Percentiles rank a stretch among this genome's conserved stretches.
Evolutionary conservation across 2,888 invertebrate species (phyloP).

Genomic region (Eristalis tenax): DNA sequence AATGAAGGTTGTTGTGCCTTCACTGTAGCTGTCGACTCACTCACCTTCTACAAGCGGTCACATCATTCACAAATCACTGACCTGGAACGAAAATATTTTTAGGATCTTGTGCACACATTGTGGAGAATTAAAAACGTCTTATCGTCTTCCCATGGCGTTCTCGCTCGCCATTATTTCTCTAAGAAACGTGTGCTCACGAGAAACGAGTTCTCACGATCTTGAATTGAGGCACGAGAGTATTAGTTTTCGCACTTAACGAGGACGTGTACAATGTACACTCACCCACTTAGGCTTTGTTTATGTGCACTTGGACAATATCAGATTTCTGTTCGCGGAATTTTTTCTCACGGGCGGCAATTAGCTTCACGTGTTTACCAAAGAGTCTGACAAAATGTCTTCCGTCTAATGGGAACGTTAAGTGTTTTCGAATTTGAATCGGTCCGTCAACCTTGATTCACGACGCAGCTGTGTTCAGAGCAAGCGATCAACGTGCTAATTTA

Average conservation of each 20-base stretch:
- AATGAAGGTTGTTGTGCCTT: no score
- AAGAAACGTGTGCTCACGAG: neutral
- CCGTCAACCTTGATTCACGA: conserved; percentile 16
- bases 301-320: neutral
- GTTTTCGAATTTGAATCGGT: conserved; percentile 10
- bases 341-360: conserved; percentile 13
- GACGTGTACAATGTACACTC: neutral
- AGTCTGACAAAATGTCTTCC: neutral
- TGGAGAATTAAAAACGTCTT: neutral
- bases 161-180: neutral
- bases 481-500: neutral
- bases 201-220: neutral
- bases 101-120: no score
- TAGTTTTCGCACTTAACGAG: neutral
- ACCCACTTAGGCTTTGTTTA: neutral
- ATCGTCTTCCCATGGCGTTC: neutral
- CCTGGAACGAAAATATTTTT: no score
- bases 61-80: no score
- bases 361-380: neutral
- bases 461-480: neutral
- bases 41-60: no score
- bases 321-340: neutral
- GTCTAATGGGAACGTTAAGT: conserved; percentile 10
- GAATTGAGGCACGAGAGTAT: neutral
- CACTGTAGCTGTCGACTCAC: no score